These are phyloP conservation scores for Dioctria linearis DNA, from an alignment of 2,888 invertebrate genomes.

Conservation along the genomic window DNA sequence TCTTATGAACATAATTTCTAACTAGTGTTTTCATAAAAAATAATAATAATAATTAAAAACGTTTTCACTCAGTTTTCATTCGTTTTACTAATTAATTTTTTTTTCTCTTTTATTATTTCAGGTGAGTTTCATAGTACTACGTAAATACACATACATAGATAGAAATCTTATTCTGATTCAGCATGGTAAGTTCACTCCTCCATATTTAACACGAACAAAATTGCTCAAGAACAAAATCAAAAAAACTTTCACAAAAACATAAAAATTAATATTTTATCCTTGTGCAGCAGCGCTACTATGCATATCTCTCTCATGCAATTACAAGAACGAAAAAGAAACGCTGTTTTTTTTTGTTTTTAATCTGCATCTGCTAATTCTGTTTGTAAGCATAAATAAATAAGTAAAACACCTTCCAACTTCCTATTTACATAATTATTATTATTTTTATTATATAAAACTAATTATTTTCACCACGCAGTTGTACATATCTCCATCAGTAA, in stretches of 20 bases:
- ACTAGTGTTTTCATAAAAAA: too few relatives aligned
- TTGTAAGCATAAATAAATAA: too few relatives aligned
- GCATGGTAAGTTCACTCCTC: slow-evolving; percentile 1
- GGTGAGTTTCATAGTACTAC: not conserved
- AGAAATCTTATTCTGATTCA: not conserved
- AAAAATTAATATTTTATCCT: slow-evolving; percentile 13
- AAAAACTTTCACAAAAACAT: slow-evolving; percentile 6
- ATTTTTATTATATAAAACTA: too few relatives aligned
- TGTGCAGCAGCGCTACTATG: not conserved
- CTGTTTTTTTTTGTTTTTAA: too few relatives aligned
- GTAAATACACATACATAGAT: too few relatives aligned
- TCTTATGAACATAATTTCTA: too few relatives aligned
- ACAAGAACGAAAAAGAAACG: too few relatives aligned
- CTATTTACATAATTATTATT: too few relatives aligned
- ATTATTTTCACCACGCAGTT: not conserved
- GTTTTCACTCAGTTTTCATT: not conserved
- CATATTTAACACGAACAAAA: slow-evolving; percentile 1
- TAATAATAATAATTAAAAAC: too few relatives aligned
- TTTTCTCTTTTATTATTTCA: slow-evolving; percentile 18
- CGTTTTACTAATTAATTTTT: not conserved
- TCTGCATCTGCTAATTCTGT: too few relatives aligned
- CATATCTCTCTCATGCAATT: not conserved
- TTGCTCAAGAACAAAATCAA: not conserved
- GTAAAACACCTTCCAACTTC: too few relatives aligned
- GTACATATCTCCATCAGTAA: not conserved